These are phyloP conservation scores for Drosophila pseudotalamancana DNA, from an alignment of 2,888 invertebrate species.

Conservation along the genomic window DNA sequence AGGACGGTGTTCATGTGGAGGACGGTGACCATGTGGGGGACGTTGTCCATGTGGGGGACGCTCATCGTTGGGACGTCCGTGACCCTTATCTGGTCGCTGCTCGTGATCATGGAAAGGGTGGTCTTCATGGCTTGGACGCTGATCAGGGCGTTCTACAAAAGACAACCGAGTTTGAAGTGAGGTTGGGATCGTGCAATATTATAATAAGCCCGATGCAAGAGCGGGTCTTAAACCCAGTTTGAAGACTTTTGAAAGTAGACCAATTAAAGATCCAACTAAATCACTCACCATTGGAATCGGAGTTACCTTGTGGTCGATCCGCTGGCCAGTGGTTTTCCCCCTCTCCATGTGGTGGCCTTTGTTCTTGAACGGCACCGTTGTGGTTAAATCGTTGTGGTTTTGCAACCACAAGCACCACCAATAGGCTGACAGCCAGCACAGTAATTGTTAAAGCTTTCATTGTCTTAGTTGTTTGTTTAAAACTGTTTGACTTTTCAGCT, in stretches of 20 bases:
- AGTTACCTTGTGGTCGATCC: not conserved
- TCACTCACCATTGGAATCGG: conserved; percentile 23
- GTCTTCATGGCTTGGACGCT: not conserved
- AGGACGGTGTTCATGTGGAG: not conserved
- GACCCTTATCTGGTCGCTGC: not conserved
- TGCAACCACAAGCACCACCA: conserved; percentile 23
- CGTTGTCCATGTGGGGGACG: not conserved
- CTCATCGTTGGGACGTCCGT: not conserved
- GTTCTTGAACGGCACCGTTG: not conserved
- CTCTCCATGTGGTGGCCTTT: not conserved
- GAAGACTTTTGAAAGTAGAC: not conserved
- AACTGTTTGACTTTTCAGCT: conserved; percentile 4
- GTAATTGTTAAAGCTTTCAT: conserved; percentile 21
- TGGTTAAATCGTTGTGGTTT: conserved; percentile 7
- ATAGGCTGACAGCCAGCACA: conserved; percentile 19
- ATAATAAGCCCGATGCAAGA: no score
- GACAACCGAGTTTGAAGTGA: not conserved
- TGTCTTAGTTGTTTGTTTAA: conserved; percentile 1
- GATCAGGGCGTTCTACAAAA: not conserved
- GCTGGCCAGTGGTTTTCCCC: not conserved
- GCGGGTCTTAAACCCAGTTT: not conserved
- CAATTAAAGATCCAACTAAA: not conserved
- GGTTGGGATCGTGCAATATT: no score
- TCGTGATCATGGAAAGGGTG: conserved; percentile 3
- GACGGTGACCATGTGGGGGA: conserved; percentile 1